Base-by-base conservation (phyloP, 2,888 invertebrate species). In the Melipona bicolor region DNA sequence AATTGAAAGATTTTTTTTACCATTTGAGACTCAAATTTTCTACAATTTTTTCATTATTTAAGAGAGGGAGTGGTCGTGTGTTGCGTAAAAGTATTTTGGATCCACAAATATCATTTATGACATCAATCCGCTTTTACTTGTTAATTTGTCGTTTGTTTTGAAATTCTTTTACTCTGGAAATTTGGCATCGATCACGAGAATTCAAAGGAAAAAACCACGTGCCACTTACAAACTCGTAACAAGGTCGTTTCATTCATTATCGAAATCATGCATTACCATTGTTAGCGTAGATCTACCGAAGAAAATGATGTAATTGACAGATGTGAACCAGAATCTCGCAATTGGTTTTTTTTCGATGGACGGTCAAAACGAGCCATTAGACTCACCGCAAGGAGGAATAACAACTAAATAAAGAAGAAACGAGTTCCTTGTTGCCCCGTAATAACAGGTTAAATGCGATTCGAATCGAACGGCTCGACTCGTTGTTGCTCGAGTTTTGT, bases 341-440 rank as follows among this genome's bases (percentile, higher is more conserved):
- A 83, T 43, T 19, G 11, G 21, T 50, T 64, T 76, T 27, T 27
- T 27, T 71, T 75, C 54, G 50, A 43, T n/a, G 50, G 21, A 70
- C 15, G 65, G n/a, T n/a, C 56, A 56, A 76, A 83, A 76, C 71
- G 27, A 72, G 64, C 72, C 70, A 67, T 82, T 72, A 75, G 56
- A 72, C 75, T 71, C 56, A 24, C 49, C 9, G 54, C 24, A 50
- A 56, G 59, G 56, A 56, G 59, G 1, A 24, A 62, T 59, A 68
- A 61, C 62, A 64, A 75, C 49, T 36, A 68, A 73, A 72, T 72
- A 73, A 64, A 72, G 80, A 65, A 36, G 61, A 72, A 74, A 73
- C 72, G 50, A 59, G 76, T 71, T 75, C 32, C 17, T 72, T 61
- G 52, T 62, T 36, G 52, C 50, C 72, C 19, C 27, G 71, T 80